Conservation (phyloP, 2,113 vertebrate species). For the Colaptes auratus region DNA sequence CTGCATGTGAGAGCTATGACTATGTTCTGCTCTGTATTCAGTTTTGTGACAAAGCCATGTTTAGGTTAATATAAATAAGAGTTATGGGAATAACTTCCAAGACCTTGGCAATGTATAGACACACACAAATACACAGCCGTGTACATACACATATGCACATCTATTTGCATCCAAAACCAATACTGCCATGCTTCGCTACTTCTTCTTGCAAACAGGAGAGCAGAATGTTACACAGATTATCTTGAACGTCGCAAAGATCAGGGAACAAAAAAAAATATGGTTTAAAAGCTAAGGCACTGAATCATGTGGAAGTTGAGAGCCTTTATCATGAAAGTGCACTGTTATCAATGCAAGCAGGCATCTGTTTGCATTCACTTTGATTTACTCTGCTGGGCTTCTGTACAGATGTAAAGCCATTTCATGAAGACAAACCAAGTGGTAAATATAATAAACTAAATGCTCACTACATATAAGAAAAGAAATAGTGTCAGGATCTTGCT, state of each 20-base stretch:
- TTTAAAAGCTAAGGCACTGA: conserved; percentile 1
- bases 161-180: neutral
- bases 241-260: neutral
- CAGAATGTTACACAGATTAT: neutral
- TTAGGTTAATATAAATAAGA: neutral
- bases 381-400: neutral
- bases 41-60: neutral
- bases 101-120: neutral
- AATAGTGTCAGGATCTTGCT: neutral
- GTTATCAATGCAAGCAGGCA: conserved; percentile 9
- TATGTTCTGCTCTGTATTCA: neutral
- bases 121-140: neutral
- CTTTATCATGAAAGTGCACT: neutral
- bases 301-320: neutral
- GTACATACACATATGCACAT: neutral
- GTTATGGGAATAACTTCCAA: neutral
- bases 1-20: neutral
- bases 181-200: neutral
- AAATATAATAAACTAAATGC: conserved; percentile 42
- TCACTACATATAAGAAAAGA: neutral
- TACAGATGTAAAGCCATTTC: conserved; percentile 43
- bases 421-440: conserved; percentile 31
- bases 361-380: conserved; percentile 18
- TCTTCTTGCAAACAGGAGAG: neutral
- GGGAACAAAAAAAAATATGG: neutral